phyloP scores from a whole-genome alignment of 1,140 invertebrate genomes.

The Dermatophagoides farinae region DNA sequence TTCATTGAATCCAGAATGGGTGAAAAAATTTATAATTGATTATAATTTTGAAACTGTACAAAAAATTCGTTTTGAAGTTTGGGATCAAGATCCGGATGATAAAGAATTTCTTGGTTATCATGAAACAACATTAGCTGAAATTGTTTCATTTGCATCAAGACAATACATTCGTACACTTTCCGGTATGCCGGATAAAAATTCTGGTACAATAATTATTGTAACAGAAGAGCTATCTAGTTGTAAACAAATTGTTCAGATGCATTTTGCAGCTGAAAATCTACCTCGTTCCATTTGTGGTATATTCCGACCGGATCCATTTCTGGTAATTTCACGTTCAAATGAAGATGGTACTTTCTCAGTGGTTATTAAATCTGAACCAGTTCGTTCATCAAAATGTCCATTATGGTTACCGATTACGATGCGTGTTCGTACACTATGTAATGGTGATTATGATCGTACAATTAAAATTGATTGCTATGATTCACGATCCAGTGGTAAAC shows the following conservation, averaged over 20 bases:
- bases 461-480: constrained; percentile 19
- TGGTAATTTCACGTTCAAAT: constrained; percentile 21
- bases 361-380: constrained; percentile 34
- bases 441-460: constrained; percentile 36
- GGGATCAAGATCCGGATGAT: constrained; percentile 19
- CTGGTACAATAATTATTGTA: constrained; percentile 24
- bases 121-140: constrained; percentile 32
- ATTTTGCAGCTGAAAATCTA: constrained; percentile 29
- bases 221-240: constrained; percentile 31
- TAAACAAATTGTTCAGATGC: constrained; percentile 31
- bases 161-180: constrained; percentile 21
- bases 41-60: constrained; percentile 34
- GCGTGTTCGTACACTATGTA: constrained; percentile 33
- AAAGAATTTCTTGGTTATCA: constrained; percentile 33
- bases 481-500: constrained; percentile 7
- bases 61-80: constrained; percentile 24
- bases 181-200: background rate
- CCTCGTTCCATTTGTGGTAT: constrained; percentile 34
- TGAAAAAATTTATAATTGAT: constrained; percentile 31
- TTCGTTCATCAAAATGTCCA: constrained; percentile 34
- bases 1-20: constrained; percentile 33
- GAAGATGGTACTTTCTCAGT: constrained; percentile 25
- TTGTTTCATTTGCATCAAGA: constrained; percentile 27
- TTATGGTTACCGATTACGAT: constrained; percentile 36
- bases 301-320: constrained; percentile 35